Evolutionary conservation across 2,797 vertebrate species (phyloP).

Genomic region (Paratrypauchen microcephalus): DNA sequence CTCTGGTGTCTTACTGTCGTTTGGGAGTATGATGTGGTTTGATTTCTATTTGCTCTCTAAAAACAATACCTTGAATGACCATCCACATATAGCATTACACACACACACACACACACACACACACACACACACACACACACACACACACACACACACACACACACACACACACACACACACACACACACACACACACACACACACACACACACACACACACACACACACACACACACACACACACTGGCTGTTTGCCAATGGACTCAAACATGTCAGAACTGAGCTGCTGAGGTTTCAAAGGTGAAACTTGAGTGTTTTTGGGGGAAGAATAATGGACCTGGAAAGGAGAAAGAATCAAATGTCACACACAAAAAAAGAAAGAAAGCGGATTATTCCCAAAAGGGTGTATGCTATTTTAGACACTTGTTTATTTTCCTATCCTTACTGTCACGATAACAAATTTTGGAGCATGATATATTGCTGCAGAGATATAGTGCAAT

Average conservation of each 20-base stretch:
- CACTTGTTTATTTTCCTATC: too few species aligned
- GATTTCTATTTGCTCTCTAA: neutral
- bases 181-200: slow-evolving; percentile 3
- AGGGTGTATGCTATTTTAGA: too few species aligned
- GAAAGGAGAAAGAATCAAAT: slow-evolving; percentile 8
- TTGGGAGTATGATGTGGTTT: neutral
- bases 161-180: neutral
- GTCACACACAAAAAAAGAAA: neutral
- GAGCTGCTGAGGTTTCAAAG: slow-evolving; percentile 52
- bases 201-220: neutral
- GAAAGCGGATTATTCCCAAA: neutral
- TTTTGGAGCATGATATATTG: too few species aligned
- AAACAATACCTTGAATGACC: neutral
- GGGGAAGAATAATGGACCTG: slow-evolving; percentile 35
- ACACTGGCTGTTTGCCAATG: slow-evolving; percentile 35
- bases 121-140: slow-evolving; percentile 1
- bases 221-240: slow-evolving; percentile 4
- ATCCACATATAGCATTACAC: too few species aligned
- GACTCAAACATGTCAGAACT: slow-evolving; percentile 50
- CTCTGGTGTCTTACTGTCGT: neutral
- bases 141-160: slow-evolving; percentile 1
- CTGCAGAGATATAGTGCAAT: too few species aligned
- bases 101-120: slow-evolving; percentile 5
- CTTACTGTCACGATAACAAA: too few species aligned
- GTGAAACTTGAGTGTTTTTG: slow-evolving; percentile 43